A percentile compares a stretch with the other conserved stretches of the same genome.
Evolutionary conservation across 2,888 invertebrate genomes (phyloP).

Genomic region (Xestoiulus laeticollis): DNA sequence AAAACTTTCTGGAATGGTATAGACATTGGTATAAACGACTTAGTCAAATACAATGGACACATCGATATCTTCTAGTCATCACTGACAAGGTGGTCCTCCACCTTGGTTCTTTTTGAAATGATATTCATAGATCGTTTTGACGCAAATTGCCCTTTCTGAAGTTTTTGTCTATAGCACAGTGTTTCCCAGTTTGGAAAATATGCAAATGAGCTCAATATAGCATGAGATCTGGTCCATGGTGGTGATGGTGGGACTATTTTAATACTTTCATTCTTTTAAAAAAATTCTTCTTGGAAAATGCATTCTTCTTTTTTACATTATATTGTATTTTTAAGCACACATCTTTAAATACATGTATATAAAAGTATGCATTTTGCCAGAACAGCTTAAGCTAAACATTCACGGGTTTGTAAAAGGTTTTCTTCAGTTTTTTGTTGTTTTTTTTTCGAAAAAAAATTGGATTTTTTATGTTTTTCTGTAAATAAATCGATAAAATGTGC

Average conservation of each 20-base stretch:
- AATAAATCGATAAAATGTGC: constrained; percentile 35
- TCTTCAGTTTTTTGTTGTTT: not conserved
- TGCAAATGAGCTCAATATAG: not conserved
- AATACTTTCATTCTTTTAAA: not conserved
- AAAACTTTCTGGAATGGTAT: no score
- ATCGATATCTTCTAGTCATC: no score
- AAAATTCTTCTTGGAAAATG: not conserved
- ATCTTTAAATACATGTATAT: not conserved
- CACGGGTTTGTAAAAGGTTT: not conserved
- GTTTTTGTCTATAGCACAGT: not conserved
- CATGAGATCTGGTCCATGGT: not conserved
- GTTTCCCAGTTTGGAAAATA: not conserved
- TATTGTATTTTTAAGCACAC: not conserved
- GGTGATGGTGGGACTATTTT: not conserved
- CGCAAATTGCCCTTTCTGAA: not conserved
- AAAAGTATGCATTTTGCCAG: not conserved
- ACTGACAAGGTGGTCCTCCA: no score
- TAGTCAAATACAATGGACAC: no score
- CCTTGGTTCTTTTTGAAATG: not conserved
- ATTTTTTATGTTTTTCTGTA: not conserved
- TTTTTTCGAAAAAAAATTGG: not conserved
- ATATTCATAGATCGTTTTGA: not conserved
- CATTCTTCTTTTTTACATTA: not conserved
- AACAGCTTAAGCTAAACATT: not conserved
- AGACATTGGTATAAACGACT: no score